phyloP scores from a whole-genome alignment of 2,113 vertebrate genomes.

The Apodemus speciosus region DNA sequence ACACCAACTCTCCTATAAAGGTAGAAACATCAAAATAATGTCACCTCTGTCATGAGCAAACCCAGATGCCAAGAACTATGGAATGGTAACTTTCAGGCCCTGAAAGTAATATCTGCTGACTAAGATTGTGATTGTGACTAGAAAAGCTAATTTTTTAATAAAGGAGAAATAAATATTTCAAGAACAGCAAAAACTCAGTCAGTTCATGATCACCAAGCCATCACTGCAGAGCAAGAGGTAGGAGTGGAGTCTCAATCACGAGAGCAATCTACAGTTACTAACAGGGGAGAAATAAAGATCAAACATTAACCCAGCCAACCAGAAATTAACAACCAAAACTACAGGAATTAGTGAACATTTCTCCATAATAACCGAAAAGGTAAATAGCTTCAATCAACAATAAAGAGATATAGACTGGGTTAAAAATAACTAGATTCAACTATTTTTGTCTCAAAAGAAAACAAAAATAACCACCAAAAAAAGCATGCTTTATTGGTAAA shows the following conservation, averaged over 20 bases:
- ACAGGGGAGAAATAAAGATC: background rate
- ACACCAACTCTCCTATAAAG: background rate
- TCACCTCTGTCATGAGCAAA: background rate
- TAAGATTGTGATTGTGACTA: too few relatives aligned
- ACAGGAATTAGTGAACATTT: background rate
- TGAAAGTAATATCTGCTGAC: background rate
- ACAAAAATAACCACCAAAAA: too few relatives aligned
- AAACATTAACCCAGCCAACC: background rate
- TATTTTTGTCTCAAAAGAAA: background rate
- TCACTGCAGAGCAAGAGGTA: background rate
- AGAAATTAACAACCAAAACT: background rate
- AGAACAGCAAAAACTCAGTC: background rate
- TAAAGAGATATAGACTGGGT: background rate
- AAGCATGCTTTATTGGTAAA: background rate
- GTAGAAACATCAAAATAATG: background rate
- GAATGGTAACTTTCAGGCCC: background rate
- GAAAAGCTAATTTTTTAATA: background rate
- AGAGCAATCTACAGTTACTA: background rate
- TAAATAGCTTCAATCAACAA: background rate
- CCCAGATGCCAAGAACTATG: background rate
- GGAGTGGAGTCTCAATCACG: background rate
- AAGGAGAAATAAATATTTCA: background rate
- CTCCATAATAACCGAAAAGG: background rate
- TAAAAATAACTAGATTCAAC: background rate
- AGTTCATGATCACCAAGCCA: background rate